phyloP scores from a whole-genome alignment of 1,140 invertebrate species.

The Pteromalus puparum region DNA sequence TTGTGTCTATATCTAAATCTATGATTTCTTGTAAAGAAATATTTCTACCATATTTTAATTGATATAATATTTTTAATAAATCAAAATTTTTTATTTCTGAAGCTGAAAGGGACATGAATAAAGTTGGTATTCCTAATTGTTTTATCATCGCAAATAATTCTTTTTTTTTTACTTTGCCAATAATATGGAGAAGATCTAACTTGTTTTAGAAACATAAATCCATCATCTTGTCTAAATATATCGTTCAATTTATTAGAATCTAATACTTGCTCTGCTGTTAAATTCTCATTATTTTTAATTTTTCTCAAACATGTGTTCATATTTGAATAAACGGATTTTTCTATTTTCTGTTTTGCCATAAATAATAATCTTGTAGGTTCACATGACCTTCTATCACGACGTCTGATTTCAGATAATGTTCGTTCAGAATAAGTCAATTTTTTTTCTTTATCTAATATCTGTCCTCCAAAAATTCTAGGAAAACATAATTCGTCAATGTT shows the following conservation, averaged over 20 bases:
- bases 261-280: not conserved
- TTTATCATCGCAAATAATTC: not conserved
- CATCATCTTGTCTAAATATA: not conserved
- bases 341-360: constrained; percentile 26
- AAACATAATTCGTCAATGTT: too few species aligned
- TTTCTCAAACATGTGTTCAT: constrained; percentile 29
- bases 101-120: constrained; percentile 33
- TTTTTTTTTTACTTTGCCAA: constrained; percentile 30
- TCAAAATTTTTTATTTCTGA: constrained; percentile 29
- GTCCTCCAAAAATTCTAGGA: too few species aligned
- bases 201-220: constrained; percentile 13
- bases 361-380: not conserved
- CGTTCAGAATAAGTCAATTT: too few species aligned
- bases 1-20: constrained; percentile 30
- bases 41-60: constrained; percentile 18
- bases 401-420: not conserved
- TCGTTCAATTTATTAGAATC: not conserved
- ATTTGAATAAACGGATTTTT: not conserved
- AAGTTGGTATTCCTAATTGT: constrained; percentile 13
- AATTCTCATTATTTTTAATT: not conserved
- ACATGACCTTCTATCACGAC: not conserved
- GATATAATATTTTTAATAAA: constrained; percentile 40
- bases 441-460: too few species aligned
- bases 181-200: constrained; percentile 3
- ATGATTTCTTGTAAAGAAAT: constrained; percentile 7